Evolutionary conservation across 2,888 invertebrate genomes (phyloP), one percentile per base, ranked within the genome.

Genomic region (Dynastes grantii): DNA sequence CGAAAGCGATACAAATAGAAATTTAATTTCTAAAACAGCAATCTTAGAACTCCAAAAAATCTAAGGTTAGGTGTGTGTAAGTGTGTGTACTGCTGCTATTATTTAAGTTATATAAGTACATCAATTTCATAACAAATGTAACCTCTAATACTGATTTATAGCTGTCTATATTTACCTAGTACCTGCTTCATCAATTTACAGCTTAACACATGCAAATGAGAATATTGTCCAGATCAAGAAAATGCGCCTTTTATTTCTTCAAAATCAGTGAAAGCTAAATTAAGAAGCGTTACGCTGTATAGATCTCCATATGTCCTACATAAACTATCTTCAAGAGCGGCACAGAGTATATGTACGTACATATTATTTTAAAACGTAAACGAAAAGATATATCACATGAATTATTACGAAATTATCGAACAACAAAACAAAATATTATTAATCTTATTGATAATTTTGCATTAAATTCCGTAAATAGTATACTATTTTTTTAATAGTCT

Each of bases 131-230:
- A 64, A 64, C 16, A 37, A 16, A 64, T n/a, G n/a, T 58, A 64
- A n/a, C 64, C 11, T 64, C 8, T 64, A 64, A 32, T 11, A 32
- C 32, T 32, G 37, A 40, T 64, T 64, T 64, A 64, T 64, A 64
- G 64, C 37, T 40, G 5, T 37, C n/a, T n/a, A 37, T 40, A 37
- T 37, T 37, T 37, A 40, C 37, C 8, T 1, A 37, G n/a, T 64
- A 37, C 37, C 16, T n/a, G 8, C 64, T 37, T 37, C 13, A 32
- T 16, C 64, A 64, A 64, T 37, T 64, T 64, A 13, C 64, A 32
- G 32, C n/a, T 64, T 40, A 37, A 4, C 37, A 37, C 32, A 64
- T 64, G 64, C 37, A 64, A 64, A 64, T 64, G 32, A n/a, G 16
- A 37, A 1, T 37, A 32, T 11, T 37, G 11, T 29, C 40, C 32